Conservation (phyloP, 2,888 invertebrate genomes). For the Caenorhabditis drosophilae region DNA sequence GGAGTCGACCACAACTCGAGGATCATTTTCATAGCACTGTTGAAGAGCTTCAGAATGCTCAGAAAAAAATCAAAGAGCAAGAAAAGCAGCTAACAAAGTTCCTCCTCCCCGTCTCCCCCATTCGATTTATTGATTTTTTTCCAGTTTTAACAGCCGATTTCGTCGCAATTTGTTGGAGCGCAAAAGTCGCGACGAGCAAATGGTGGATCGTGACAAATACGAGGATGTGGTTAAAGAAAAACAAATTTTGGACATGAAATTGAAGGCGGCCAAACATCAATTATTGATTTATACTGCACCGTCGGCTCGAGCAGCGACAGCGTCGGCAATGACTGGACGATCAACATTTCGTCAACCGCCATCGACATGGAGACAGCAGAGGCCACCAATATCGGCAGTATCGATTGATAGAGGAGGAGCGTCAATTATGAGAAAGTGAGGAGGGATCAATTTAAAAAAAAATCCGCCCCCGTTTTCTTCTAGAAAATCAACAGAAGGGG, state of each 20-base stretch:
- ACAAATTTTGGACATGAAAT: slow-evolving; percentile 43
- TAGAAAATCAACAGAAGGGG: slow-evolving; percentile 14
- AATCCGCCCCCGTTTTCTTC: not conserved
- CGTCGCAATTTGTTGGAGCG: slow-evolving; percentile 37
- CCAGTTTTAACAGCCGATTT: slow-evolving; percentile 49
- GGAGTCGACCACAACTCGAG: slow-evolving; percentile 64
- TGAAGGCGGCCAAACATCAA: slow-evolving; percentile 63
- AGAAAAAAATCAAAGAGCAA: slow-evolving; percentile 51
- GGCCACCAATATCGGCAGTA: slow-evolving; percentile 6
- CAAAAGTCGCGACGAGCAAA: slow-evolving; percentile 24
- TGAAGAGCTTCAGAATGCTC: slow-evolving; percentile 36
- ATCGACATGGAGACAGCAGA: slow-evolving; percentile 15
- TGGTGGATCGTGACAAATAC: slow-evolving; percentile 40
- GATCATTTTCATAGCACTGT: slow-evolving; percentile 57
- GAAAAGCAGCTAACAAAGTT: slow-evolving; percentile 58
- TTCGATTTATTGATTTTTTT: slow-evolving; percentile 8
- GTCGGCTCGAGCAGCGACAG: slow-evolving; percentile 48
- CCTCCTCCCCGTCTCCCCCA: too few species aligned
- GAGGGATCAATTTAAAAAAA: not conserved
- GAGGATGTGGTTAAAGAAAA: slow-evolving; percentile 42
- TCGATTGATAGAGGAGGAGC: slow-evolving; percentile 22
- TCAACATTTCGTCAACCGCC: slow-evolving; percentile 32
- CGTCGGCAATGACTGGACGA: slow-evolving; percentile 48
- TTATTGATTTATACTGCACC: slow-evolving; percentile 62
- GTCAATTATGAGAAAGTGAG: slow-evolving; percentile 14